Evolutionary conservation across 2,888 invertebrate genomes (phyloP), one percentile per base, ranked within the genome.

Genomic region (Diloba caeruleocephala): DNA sequence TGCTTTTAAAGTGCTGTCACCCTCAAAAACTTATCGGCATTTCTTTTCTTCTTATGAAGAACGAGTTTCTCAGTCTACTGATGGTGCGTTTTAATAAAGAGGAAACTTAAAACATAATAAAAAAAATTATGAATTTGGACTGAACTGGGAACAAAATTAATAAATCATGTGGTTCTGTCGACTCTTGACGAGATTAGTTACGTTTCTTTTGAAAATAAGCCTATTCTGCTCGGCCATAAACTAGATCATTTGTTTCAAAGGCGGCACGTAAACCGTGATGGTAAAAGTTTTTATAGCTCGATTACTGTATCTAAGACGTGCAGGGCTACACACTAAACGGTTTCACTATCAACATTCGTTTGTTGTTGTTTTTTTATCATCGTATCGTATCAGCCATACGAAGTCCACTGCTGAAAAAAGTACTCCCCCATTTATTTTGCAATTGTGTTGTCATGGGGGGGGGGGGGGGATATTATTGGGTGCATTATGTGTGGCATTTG

Each of bases 261-360:
- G 76, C 81, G 78, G 78, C 84, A 76, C 85, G 83, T 87, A 83
- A 84, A 84, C 85, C 80, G 79, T 79, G 85, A 84, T 83, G 87
- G 84, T 88, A 85, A 88, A 89, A 87, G 80, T 87, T 87, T 89
- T 89, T 89, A 89, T 84, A 70, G 74, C 76, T 73, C 76, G 79
- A 83, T 83, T 78, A 77, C 76, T 70, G 74, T 69, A 58, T 67
- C 17, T 7, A 7, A 1, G 21, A 5, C 21, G 21, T 21, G 21
- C 21, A 7, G 21, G 17, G 21, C n/a, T 21, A 71, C 51, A 37
- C 26, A 17, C 43, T 52, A 23, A 44, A 13, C 31, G 33, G 46
- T 36, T 55, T 53, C 51, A 52, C 65, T 64, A 50, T 33, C 51
- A 52, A 56, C 58, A 58, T 52, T 71, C 56, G 36, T 52, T 53